Evolutionary conservation across 2,888 invertebrate species (phyloP).

Genomic region (Thymelicus sylvestris): DNA sequence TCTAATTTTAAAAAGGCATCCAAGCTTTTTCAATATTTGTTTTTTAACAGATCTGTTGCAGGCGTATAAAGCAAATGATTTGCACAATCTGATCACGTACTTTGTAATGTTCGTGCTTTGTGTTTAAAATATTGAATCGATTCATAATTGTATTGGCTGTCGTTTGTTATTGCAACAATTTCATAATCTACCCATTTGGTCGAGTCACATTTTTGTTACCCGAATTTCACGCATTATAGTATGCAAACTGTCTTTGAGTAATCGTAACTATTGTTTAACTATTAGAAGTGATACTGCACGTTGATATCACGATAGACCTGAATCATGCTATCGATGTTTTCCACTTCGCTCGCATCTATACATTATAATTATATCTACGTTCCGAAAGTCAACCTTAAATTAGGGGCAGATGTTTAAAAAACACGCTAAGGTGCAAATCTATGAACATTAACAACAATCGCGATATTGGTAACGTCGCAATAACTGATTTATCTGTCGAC

Average conservation of each 20-base stretch:
- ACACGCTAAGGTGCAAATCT: slow-evolving; percentile 17
- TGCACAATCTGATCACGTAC: slow-evolving; percentile 5
- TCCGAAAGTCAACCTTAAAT: no score
- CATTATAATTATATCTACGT: no score
- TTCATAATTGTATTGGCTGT: not conserved
- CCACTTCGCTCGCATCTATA: no score
- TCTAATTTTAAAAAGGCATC: no score
- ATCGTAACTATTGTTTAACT: no score
- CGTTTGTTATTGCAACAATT: slow-evolving; percentile 6
- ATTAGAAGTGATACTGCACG: no score
- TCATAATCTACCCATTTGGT: not conserved
- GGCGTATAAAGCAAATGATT: not conserved
- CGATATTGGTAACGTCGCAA: slow-evolving; percentile 40
- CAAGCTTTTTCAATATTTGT: no score
- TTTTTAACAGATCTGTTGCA: not conserved
- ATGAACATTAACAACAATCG: slow-evolving; percentile 34
- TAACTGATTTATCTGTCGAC: slow-evolving; percentile 38
- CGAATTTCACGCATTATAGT: no score
- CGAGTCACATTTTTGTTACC: not conserved
- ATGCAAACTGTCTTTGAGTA: no score
- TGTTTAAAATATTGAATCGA: slow-evolving; percentile 5
- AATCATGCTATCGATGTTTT: no score
- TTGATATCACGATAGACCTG: no score
- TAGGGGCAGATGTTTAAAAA: no score
- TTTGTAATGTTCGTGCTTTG: slow-evolving; percentile 1